Base-by-base conservation (phyloP, 2,888 invertebrate species). In the Gastracanthus pulcherrimus region DNA sequence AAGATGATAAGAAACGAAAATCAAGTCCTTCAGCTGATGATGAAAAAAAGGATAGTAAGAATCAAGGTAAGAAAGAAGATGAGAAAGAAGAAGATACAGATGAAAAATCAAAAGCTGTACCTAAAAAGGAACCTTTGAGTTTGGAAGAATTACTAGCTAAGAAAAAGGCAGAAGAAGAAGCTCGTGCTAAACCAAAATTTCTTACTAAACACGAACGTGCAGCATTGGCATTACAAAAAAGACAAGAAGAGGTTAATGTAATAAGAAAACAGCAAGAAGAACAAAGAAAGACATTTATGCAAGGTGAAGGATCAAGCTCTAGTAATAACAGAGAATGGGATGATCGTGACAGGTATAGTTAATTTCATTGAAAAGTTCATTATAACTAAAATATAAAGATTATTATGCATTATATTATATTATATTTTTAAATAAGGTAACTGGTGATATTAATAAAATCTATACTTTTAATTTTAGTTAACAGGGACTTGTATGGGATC, bases 181-280 rank as follows among this genome's bases (percentile, higher is more conserved):
- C 97, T 1, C 94, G 97, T 72, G 97, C 98, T 86, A 99, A 99
- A 93, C 99, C 99, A 0, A 98, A 98, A 38, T 99, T 99, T 90
- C 92, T 99, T 48, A 97, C 98, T 0, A 99, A 99, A 93, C 98
- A 98, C 91, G 98, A 99, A 91, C 94, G 99, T 87, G 97, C 96
- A 0, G 96, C 95, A 0, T 94, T 98, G 88, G 99, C 99, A 0
- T 88, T 99, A 19, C 96, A 97, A 89, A 94, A 96, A 71, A 94
- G 99, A 0, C 97, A 98, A 88, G 96, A 97, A 89, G 96, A 98
- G 92, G 96, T 98, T 0, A 97, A 97, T 48, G 95, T 95, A 19
- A 93, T 97, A 85, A 94, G 96, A 84, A 96, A 95, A 77, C 93
- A 93, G 66, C 94, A 94, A 85, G 95, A 96, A 1, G 95, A 95